phyloP scores from a whole-genome alignment of 2,797 vertebrate genomes.

The Ara ararauna region DNA sequence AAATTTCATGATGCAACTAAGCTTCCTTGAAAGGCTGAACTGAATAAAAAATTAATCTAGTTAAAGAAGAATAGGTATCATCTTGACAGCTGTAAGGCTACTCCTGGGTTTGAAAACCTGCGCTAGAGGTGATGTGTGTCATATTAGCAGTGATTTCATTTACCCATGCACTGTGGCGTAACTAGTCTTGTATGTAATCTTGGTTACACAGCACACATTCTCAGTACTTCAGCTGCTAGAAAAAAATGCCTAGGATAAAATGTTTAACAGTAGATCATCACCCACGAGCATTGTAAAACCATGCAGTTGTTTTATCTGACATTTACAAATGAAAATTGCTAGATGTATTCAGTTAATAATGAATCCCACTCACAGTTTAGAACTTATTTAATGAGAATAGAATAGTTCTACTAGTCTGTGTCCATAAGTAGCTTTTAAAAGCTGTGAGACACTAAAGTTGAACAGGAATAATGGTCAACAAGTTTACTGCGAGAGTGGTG shows the following conservation, averaged over 20 bases:
- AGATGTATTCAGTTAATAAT: neutral
- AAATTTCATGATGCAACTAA: conserved; percentile 5
- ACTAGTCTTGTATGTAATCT: neutral
- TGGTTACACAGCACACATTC: neutral
- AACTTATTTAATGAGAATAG: neutral
- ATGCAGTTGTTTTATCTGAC: conserved; percentile 6
- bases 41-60: neutral
- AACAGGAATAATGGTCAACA: neutral
- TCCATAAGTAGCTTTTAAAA: conserved; percentile 34
- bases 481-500: neutral
- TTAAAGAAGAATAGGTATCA: conserved; percentile 47
- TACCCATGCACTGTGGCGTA: neutral
- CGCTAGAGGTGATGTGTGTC: neutral
- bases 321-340: neutral
- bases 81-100: conserved; percentile 23
- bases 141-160: neutral
- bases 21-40: conserved; percentile 5
- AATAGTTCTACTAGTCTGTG: neutral
- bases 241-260: neutral
- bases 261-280: conserved; percentile 25
- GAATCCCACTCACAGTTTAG: neutral
- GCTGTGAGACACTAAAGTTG: neutral
- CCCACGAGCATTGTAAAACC: neutral
- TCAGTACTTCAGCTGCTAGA: neutral
- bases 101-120: neutral